A percentile compares a stretch with the other conserved stretches of the same genome.
These are phyloP conservation scores for Ceratosolen fusciceps DNA, from an alignment of 1,140 invertebrate genomes.

Conservation along the genomic window DNA sequence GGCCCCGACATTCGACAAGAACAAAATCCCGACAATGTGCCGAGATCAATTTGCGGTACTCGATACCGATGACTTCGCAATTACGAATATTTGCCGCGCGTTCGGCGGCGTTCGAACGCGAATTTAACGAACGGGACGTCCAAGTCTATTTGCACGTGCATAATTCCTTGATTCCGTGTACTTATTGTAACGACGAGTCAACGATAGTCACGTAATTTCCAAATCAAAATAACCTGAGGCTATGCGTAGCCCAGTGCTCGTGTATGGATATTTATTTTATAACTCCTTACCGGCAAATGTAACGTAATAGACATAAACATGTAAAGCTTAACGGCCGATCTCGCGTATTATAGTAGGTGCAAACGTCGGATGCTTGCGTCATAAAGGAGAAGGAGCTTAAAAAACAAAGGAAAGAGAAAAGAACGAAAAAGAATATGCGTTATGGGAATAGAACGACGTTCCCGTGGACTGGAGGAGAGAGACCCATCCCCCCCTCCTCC, in stretches of 20 bases:
- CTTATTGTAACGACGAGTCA: no score
- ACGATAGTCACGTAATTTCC: no score
- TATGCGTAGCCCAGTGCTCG: no score
- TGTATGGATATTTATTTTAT: constrained; percentile 3
- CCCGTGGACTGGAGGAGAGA: constrained; percentile 4
- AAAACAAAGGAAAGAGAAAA: constrained; percentile 23
- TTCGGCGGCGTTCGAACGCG: no score
- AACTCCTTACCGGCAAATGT: neutral
- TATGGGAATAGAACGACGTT: constrained; percentile 42
- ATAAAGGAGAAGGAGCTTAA: constrained; percentile 30
- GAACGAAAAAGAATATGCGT: no score
- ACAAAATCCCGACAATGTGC: neutral
- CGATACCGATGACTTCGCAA: neutral
- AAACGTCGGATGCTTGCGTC: constrained; percentile 35
- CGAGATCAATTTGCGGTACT: neutral
- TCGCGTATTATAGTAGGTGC: constrained; percentile 49
- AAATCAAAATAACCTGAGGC: no score
- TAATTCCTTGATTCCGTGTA: no score
- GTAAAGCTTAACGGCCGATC: neutral
- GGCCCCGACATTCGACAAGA: neutral
- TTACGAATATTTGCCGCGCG: neutral
- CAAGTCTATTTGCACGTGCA: no score
- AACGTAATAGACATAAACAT: neutral
- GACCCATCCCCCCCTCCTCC: neutral
- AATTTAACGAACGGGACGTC: no score